Conservation (phyloP, 2,888 invertebrate genomes). For the Lepidochitona cinerea region DNA sequence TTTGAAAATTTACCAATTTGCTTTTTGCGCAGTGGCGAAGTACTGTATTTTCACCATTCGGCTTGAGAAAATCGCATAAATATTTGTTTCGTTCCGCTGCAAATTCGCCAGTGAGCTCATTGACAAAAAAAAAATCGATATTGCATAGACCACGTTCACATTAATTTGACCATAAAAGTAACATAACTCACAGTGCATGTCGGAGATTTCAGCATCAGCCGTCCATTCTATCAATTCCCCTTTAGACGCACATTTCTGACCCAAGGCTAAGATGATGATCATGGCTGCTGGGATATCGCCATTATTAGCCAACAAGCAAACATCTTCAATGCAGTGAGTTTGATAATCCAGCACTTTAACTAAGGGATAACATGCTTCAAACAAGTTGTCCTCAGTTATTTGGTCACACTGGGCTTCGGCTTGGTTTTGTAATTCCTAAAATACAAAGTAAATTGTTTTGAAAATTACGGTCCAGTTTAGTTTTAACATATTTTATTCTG, state of each 20-base stretch:
- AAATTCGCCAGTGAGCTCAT: too few relatives aligned
- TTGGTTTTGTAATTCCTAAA: neutral
- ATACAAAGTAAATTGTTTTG: neutral
- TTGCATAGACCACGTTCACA: neutral
- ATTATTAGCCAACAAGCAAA: neutral
- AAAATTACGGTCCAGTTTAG: too few relatives aligned
- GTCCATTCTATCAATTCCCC: conserved; percentile 84
- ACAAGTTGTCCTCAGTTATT: neutral
- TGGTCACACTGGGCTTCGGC: neutral
- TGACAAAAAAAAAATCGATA: too few relatives aligned
- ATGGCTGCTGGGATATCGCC: neutral
- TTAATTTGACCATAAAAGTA: too few relatives aligned
- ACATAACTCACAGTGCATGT: neutral
- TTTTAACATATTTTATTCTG: too few relatives aligned
- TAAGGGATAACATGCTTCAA: neutral
- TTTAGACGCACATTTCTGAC: conserved; percentile 81
- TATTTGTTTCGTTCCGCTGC: too few relatives aligned
- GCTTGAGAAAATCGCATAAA: too few relatives aligned
- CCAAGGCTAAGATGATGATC: conserved; percentile 81
- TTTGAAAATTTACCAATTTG: too few relatives aligned
- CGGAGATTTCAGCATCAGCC: conserved; percentile 65
- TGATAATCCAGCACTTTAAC: neutral
- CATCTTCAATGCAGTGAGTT: neutral
- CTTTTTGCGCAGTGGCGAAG: too few relatives aligned
- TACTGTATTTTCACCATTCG: too few relatives aligned